These are phyloP conservation scores for Microctenopoma lineatum DNA, from an alignment of 2,797 vertebrate genomes.

Conservation along the genomic window DNA sequence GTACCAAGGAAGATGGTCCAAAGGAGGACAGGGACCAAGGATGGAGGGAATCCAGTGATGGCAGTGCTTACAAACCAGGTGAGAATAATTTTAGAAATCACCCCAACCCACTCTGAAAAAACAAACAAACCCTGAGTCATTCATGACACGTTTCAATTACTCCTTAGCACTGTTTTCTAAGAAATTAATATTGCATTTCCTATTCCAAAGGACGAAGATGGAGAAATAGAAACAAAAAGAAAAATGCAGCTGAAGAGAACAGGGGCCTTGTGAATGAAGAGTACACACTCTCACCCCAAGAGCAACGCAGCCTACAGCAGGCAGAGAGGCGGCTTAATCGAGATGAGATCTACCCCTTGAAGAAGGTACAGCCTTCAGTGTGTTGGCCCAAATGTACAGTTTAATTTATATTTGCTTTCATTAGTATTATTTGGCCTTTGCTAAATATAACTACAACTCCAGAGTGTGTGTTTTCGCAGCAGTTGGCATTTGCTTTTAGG, in stretches of 20 bases:
- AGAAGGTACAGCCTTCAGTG: constrained; percentile 81
- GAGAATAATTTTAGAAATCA: background rate
- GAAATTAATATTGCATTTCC: background rate
- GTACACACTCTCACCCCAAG: constrained; percentile 82
- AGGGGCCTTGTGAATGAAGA: constrained; percentile 86
- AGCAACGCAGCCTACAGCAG: constrained; percentile 83
- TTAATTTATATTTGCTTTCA: background rate
- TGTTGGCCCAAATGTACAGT: background rate
- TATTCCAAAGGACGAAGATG: constrained; percentile 72
- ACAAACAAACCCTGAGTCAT: background rate
- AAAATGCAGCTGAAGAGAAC: constrained; percentile 80
- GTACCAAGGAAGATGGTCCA: constrained; percentile 75
- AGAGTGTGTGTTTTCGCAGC: no score
- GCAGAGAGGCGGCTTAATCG: constrained; percentile 85
- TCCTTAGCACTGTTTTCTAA: background rate
- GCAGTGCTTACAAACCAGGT: constrained; percentile 64
- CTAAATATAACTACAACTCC: no score
- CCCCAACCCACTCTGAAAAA: no score
- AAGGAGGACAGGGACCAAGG: constrained; percentile 70
- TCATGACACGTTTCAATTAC: background rate
- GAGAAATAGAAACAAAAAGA: constrained; percentile 78
- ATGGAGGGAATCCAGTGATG: constrained; percentile 53
- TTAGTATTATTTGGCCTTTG: no score
- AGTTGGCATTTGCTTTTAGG: no score
- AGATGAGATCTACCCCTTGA: constrained; percentile 87